Percentiles rank a stretch among this genome's conserved stretches.
These are phyloP conservation scores for Streptopelia turtur DNA, from an alignment of 2,797 vertebrate species.

Conservation along the genomic window DNA sequence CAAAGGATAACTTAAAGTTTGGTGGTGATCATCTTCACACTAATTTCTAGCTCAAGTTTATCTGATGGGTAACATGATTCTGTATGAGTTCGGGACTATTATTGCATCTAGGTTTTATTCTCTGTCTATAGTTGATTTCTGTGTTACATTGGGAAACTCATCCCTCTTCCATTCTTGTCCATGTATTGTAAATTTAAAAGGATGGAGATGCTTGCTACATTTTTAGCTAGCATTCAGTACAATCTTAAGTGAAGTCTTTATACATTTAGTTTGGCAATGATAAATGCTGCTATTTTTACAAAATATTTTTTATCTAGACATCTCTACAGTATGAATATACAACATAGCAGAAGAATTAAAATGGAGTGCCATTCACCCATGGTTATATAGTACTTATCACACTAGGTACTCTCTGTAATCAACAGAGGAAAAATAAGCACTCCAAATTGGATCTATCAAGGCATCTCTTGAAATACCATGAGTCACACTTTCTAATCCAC, in stretches of 20 bases:
- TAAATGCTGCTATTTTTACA: neutral
- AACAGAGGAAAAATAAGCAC: neutral
- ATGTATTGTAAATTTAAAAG: neutral
- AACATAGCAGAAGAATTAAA: neutral
- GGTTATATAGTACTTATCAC: neutral
- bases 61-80: neutral
- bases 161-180: neutral
- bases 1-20: neutral
- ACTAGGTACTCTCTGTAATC: neutral
- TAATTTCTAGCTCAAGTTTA: neutral
- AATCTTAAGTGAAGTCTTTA: neutral
- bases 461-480: neutral
- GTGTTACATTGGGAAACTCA: neutral
- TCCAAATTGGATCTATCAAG: neutral
- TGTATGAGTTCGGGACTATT: neutral
- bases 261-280: neutral
- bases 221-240: neutral
- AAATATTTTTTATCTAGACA: neutral
- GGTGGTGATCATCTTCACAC: neutral
- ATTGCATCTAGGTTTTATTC: neutral
- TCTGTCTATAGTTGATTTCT: neutral
- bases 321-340: neutral
- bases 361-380: neutral
- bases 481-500: neutral
- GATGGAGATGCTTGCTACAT: neutral